These are phyloP conservation scores for Podabrus alpinus DNA, from an alignment of 2,888 invertebrate species.

Conservation along the genomic window DNA sequence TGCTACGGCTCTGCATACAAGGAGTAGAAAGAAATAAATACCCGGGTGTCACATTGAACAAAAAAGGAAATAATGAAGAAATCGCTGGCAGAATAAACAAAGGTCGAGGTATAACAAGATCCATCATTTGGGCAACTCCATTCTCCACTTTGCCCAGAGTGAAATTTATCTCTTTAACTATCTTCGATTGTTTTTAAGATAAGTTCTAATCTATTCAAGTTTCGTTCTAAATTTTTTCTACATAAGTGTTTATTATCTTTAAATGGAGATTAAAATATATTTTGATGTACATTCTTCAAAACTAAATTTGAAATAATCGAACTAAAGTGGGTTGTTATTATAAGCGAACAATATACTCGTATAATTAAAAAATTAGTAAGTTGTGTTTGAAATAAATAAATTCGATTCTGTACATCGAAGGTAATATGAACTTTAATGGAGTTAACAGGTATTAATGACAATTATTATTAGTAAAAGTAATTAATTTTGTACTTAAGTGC, in stretches of 20 bases:
- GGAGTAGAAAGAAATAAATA: too few relatives aligned
- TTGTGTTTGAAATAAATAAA: not conserved
- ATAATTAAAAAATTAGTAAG: not conserved
- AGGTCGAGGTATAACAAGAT: too few relatives aligned
- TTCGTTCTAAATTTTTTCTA: not conserved
- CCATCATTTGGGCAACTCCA: too few relatives aligned
- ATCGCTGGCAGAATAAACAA: too few relatives aligned
- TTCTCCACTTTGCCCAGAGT: too few relatives aligned
- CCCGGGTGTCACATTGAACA: too few relatives aligned
- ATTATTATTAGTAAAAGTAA: not conserved
- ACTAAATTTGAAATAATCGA: not conserved
- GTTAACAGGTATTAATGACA: not conserved
- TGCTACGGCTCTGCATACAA: too few relatives aligned
- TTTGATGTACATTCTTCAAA: not conserved
- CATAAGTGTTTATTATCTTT: not conserved
- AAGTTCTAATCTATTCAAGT: not conserved
- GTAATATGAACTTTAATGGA: not conserved
- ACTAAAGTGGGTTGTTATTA: too few relatives aligned
- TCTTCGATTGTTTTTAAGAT: not conserved
- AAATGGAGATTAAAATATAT: not conserved
- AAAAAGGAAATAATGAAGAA: too few relatives aligned
- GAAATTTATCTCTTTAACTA: too few relatives aligned
- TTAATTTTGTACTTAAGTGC: not conserved
- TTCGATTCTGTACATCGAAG: not conserved
- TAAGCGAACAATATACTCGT: too few relatives aligned